These are phyloP conservation scores for Apis mellifera DNA, from an alignment of 1,140 invertebrate species.

Conservation along the genomic window DNA sequence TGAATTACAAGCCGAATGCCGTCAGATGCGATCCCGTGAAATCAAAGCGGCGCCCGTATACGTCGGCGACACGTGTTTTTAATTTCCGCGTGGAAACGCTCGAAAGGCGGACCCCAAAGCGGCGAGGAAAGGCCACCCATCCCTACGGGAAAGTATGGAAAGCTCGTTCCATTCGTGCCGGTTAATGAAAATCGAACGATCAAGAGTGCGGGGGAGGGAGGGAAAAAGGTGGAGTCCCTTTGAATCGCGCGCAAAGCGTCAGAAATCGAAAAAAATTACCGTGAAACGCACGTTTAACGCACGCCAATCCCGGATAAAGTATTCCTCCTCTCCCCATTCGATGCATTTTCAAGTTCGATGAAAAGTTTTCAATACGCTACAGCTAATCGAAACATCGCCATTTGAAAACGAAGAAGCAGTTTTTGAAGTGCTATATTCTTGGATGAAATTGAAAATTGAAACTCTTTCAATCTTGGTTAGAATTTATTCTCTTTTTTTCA, in stretches of 20 bases:
- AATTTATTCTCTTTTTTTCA: no score
- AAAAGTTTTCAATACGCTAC: no score
- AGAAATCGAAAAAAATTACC: conserved; percentile 21
- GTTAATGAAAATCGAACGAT: conserved; percentile 51
- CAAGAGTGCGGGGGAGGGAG: conserved; percentile 16
- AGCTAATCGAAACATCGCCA: no score
- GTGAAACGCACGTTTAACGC: not conserved
- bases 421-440: no score
- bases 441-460: no score
- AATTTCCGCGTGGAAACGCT: conserved; percentile 39
- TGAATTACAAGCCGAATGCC: conserved; percentile 3
- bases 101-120: not conserved
- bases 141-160: not conserved
- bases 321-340: no score
- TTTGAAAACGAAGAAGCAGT: no score
- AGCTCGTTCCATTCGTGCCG: not conserved
- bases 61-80: conserved; percentile 42
- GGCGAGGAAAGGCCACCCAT: conserved; percentile 9
- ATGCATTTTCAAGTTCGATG: no score
- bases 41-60: conserved; percentile 27
- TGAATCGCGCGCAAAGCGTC: conserved; percentile 17
- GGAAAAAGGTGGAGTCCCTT: conserved; percentile 3
- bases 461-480: no score
- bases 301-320: not conserved
- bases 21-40: not conserved